These are phyloP conservation scores for Colletes gigas DNA, from an alignment of 1,140 invertebrate genomes.

Conservation along the genomic window DNA sequence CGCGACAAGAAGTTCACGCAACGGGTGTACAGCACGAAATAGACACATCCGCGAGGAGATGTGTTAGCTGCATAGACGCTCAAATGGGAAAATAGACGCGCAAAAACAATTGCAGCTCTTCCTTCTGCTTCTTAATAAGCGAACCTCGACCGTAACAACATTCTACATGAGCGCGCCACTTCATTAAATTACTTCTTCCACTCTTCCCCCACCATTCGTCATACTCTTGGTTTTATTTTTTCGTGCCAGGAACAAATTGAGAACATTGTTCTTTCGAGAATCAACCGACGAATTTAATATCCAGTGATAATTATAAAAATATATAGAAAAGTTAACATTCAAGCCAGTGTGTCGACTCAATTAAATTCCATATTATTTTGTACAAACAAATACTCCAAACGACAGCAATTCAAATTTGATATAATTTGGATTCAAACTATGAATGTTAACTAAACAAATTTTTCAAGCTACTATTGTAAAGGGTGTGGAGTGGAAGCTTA, in stretches of 20 bases:
- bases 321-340: no score
- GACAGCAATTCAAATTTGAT: no score
- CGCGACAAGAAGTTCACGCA: no score
- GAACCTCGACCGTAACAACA: not conserved
- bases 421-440: no score
- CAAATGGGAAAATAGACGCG: not conserved
- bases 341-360: no score
- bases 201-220: not conserved
- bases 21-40: no score
- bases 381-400: no score
- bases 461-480: no score
- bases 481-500: no score
- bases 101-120: constrained; percentile 4
- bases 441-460: no score
- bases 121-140: not conserved
- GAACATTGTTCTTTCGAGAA: not conserved
- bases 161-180: not conserved
- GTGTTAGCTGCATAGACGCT: not conserved
- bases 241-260: not conserved
- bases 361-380: no score
- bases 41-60: not conserved
- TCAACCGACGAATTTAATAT: not conserved
- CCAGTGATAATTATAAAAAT: no score
- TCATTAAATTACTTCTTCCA: constrained; percentile 1
- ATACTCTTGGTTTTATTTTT: not conserved